Evolutionary conservation across 2,113 vertebrate genomes (phyloP).

Genomic region (Corythaeola cristata): DNA sequence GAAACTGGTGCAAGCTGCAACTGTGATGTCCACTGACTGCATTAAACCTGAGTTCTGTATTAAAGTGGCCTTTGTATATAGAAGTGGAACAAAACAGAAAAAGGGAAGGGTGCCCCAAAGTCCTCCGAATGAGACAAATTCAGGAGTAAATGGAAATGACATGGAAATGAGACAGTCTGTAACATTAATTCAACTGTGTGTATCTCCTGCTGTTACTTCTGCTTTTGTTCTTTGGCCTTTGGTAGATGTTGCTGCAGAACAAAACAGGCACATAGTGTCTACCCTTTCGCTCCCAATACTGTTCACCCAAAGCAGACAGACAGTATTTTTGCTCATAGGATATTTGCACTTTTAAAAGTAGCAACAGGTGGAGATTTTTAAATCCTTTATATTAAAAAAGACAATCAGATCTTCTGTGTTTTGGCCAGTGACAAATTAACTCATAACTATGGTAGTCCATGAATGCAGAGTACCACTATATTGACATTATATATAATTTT

Average conservation of each 20-base stretch:
- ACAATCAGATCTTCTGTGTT: background rate
- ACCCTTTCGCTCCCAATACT: background rate
- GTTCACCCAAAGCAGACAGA: background rate
- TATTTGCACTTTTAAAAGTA: background rate
- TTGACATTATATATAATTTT: background rate
- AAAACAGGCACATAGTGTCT: background rate
- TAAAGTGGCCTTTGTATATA: background rate
- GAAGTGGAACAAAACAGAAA: background rate
- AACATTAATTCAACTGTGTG: background rate
- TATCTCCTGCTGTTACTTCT: background rate
- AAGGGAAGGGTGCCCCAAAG: background rate
- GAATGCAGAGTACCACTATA: background rate
- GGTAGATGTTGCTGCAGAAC: background rate
- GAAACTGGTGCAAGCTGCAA: background rate
- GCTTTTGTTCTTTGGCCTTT: background rate
- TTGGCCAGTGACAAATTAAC: background rate
- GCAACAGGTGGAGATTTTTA: background rate
- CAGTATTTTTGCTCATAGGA: background rate
- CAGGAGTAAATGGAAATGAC: background rate
- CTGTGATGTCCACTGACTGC: background rate
- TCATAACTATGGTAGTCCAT: background rate
- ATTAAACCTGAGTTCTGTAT: background rate
- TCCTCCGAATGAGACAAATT: background rate
- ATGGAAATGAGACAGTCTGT: background rate
- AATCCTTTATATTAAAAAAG: background rate